Base-by-base conservation (phyloP, 1,140 invertebrate species). In the Goniozus legneri region DNA sequence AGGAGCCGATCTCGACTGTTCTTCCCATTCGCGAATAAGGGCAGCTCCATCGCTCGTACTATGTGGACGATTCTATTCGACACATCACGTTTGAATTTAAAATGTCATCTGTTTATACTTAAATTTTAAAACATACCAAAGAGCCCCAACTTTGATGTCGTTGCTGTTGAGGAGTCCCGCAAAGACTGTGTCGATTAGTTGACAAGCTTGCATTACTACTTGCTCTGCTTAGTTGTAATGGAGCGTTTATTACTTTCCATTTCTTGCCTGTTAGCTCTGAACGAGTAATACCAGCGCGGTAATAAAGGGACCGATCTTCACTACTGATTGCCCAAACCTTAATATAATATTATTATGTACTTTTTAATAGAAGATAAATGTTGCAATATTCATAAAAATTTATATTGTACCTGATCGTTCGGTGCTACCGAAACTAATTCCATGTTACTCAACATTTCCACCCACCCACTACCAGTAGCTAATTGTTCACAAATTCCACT, bases 381-480 rank as follows among this genome's bases (percentile, higher is more conserved):
- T 44, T 37, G 7, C 8, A 14, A 31, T 24, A 30, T 24, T 51
- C 21, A 15, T 36, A 18, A 14, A 31, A 32, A 49, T 22, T 36
- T 27, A 18, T 42, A 44, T 14, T 18, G n/a, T 22, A 85, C 84
- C 80, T 95, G 91, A 79, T 95, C 91, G 73, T 91, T 91, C 2
- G 84, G 79, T 18, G 89, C 87, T 31, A 95, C 87, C 12, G 91
- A 91, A 44, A 95, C 80, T 49, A 86, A 75, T 19, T 82, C 80
- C 81, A 95, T 89, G 69, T 86, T 84, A 21, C 87, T 91, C 60
- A 86, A 86, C 83, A 95, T 84, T 80, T 89, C 85, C 49, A 86
- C 84, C 92, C 89, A 91, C 18, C 85, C 84, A 68, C 79, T 84
- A 2, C 88, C 87, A 58, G 83, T 83, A 19, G 85, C 84, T 35